Base-by-base conservation (phyloP, 2,888 invertebrate species). In the Agrotis clavis region DNA sequence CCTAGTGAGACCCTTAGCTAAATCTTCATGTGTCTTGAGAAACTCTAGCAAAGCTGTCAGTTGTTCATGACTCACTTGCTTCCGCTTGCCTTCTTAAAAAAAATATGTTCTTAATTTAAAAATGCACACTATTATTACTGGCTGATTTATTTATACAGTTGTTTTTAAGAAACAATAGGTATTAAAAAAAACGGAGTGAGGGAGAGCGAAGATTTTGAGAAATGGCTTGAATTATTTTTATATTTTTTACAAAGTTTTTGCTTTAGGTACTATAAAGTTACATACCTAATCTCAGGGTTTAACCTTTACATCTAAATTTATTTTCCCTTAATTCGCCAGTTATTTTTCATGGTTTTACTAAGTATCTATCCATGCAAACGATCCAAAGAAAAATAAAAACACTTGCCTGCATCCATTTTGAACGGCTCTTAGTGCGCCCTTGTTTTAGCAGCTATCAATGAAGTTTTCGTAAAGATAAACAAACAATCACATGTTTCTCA, bases 31-130 rank as follows among this genome's bases (percentile, higher is more conserved):
- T n/a, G 90, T 90, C 54, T 89, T 90, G 50, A 94, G 84, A 77
- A 92, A 94, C 11, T 92, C 91, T 53, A 94, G 45, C 6, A 94
- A 83, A 6, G 82, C 90, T 50, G 87, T 86, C 57, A 93, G 68
- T 82, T 94, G 94, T 2, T 90, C 90, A 62, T 82, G 74, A 14
- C 77, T 89, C 19, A 94, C 93, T 86, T 91, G 90, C 41, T 84
- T 89, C 65, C 87, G 84, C 78, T 87, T 91, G 19, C 77, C 69
- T 81, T 90, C 92, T 92, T 41, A 83, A 75, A 66, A 60, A 67
- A 47, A 50, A 56, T 9, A 19, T 3, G 9, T 56, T 45, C 13
- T 16, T 53, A 19, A 21, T 25, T 47, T 3, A 9, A 45, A 63
- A 63, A 50, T 47, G 7, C n/a, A 70, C 3, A 18, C 6, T 25